A percentile compares a stretch with the other conserved stretches of the same genome.
phyloP scores from a whole-genome alignment of 2,888 invertebrate genomes.

The Lagria hirta region DNA sequence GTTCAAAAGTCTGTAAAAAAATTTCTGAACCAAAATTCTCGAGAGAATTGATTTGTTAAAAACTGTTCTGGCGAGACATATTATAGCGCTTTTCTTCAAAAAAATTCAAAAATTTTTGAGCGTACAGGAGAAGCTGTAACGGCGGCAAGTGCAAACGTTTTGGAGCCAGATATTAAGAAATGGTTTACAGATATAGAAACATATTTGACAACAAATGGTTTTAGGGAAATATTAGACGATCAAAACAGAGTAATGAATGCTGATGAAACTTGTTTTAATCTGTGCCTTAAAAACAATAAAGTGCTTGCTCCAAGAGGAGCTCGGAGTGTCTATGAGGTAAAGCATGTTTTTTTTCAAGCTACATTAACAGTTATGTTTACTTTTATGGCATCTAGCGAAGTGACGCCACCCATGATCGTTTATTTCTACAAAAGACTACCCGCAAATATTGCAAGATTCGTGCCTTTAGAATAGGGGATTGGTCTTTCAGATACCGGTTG shows the following conservation, averaged over 20 bases:
- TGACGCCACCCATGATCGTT: too few species aligned
- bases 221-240: too few species aligned
- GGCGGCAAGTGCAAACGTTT: conserved; percentile 33
- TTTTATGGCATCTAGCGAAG: too few species aligned
- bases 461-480: too few species aligned
- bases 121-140: conserved; percentile 43
- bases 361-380: too few species aligned
- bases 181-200: conserved; percentile 42
- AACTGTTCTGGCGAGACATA: conserved; percentile 40
- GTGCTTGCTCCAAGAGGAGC: conserved; percentile 12
- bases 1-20: conserved; percentile 28
- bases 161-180: conserved; percentile 14
- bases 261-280: conserved; percentile 11
- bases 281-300: conserved; percentile 9
- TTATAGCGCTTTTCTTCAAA: conserved; percentile 40
- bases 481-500: too few species aligned
- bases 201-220: conserved; percentile 36
- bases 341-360: too few species aligned
- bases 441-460: too few species aligned
- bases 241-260: too few species aligned
- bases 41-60: conserved; percentile 39
- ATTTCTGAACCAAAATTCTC: conserved; percentile 30
- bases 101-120: conserved; percentile 36
- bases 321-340: neutral
- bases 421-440: too few species aligned